Evolutionary conservation across 2,888 invertebrate species (phyloP).

Genomic region (Sabellastarte sp.): DNA sequence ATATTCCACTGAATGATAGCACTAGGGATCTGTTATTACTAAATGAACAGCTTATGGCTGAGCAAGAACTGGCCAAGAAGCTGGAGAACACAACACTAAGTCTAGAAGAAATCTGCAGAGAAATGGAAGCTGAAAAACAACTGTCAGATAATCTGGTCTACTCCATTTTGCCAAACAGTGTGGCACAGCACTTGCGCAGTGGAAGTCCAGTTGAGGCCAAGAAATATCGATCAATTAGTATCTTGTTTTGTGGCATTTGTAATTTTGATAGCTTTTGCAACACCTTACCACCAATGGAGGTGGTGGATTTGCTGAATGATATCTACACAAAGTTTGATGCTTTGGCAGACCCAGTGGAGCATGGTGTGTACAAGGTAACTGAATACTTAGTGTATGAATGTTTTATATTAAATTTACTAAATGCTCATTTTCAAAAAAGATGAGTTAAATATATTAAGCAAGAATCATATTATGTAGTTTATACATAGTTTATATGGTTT

Average conservation of each 20-base stretch:
- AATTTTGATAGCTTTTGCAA: conserved; percentile 27
- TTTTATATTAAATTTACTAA: too few relatives aligned
- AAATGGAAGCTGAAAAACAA: conserved; percentile 28
- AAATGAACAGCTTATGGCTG: conserved; percentile 89
- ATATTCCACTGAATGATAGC: conserved; percentile 93
- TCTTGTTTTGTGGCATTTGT: conserved; percentile 29
- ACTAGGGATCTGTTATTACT: conserved; percentile 91
- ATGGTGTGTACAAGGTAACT: conserved; percentile 29
- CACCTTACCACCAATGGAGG: conserved; percentile 23
- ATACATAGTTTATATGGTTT: too few relatives aligned
- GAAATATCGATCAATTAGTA: conserved; percentile 22
- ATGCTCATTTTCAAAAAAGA: too few relatives aligned
- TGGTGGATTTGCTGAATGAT: conserved; percentile 28
- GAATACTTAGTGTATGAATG: too few relatives aligned
- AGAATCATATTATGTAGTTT: too few relatives aligned
- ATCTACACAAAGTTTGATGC: conserved; percentile 29
- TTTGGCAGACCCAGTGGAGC: conserved; percentile 22
- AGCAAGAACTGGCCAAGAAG: conserved; percentile 91
- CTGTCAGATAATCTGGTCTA: conserved; percentile 28
- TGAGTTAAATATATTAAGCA: too few relatives aligned
- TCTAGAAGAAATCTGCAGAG: conserved; percentile 27
- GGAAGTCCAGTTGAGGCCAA: conserved; percentile 34
- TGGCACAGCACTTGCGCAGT: conserved; percentile 30
- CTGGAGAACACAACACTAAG: conserved; percentile 69
- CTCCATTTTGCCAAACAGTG: conserved; percentile 33